A percentile compares a stretch with the other conserved stretches of the same genome.
Conservation (phyloP, 2,113 vertebrate species). For the Rattus rattus region DNA sequence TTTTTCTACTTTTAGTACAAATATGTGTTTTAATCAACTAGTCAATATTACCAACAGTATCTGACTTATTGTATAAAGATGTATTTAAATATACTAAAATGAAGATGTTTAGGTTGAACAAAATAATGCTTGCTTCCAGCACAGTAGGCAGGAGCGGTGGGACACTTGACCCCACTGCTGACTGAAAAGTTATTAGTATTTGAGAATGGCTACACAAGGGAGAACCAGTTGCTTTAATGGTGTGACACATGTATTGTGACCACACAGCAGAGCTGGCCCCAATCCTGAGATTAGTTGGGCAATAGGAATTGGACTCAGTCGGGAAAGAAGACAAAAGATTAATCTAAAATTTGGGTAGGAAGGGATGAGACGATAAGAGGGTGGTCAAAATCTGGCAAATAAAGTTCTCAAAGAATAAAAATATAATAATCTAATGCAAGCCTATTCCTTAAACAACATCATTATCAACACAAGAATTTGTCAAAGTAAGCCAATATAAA, state of each 20-base stretch:
- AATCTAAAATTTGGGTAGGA: not conserved
- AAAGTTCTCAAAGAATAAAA: not conserved
- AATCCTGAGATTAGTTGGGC: not conserved
- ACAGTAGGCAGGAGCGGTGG: rapidly evolving
- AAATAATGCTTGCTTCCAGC: not conserved
- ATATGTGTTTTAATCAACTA: not conserved
- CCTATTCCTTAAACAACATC: not conserved
- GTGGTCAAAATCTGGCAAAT: not conserved
- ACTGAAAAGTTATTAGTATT: not conserved
- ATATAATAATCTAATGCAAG: not conserved
- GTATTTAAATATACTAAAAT: not conserved
- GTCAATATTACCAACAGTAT: not conserved
- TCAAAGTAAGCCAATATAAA: not conserved
- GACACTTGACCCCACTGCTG: not conserved
- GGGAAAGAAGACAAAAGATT: not conserved
- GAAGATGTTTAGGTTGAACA: not conserved
- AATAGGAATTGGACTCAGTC: not conserved
- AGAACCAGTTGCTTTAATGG: not conserved
- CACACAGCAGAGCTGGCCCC: not conserved
- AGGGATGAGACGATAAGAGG: not conserved
- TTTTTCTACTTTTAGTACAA: not conserved
- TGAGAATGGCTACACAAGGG: not conserved
- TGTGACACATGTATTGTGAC: not conserved
- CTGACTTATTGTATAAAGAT: not conserved
- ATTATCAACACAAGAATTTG: not conserved